Conservation (phyloP, 2,888 invertebrate genomes). For the Smittia aterrima region DNA sequence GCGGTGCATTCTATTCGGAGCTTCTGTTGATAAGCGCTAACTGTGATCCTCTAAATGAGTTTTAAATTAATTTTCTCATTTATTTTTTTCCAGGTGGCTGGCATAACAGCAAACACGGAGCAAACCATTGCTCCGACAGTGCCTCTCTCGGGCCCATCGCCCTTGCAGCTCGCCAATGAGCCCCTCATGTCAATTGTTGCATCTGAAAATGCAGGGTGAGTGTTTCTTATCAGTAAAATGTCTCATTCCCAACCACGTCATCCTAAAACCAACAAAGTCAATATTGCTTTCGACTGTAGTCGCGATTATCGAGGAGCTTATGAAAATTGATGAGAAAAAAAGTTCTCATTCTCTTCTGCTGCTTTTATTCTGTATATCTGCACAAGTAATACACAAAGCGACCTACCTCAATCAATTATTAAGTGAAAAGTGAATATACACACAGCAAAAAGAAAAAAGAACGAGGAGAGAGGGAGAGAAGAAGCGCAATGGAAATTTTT, state of each 20-base stretch:
- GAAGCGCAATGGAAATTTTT: conserved; percentile 30
- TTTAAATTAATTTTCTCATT: conserved; percentile 33
- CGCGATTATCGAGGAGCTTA: too few relatives aligned
- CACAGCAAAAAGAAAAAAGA: not conserved
- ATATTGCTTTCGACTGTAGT: too few relatives aligned
- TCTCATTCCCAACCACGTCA: not conserved
- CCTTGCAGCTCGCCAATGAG: conserved; percentile 55
- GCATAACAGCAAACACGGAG: conserved; percentile 49
- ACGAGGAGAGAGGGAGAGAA: not conserved
- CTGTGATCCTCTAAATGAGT: too few relatives aligned
- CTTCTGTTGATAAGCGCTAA: too few relatives aligned
- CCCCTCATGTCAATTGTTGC: conserved; percentile 56
- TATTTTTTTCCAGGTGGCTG: conserved; percentile 46
- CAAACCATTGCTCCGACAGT: conserved; percentile 47
- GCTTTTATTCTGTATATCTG: not conserved
- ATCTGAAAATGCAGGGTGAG: conserved; percentile 56
- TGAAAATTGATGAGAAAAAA: not conserved
- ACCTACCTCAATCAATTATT: conserved; percentile 41
- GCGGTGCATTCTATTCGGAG: too few relatives aligned
- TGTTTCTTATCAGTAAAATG: too few relatives aligned
- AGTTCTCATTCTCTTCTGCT: not conserved
- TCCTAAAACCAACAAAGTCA: not conserved
- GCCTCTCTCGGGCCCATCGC: conserved; percentile 52
- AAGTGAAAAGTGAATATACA: conserved; percentile 38
- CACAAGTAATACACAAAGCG: conserved; percentile 38